phyloP scores from a whole-genome alignment of 2,888 invertebrate genomes.

The Acanthosepion pharaonis region DNA sequence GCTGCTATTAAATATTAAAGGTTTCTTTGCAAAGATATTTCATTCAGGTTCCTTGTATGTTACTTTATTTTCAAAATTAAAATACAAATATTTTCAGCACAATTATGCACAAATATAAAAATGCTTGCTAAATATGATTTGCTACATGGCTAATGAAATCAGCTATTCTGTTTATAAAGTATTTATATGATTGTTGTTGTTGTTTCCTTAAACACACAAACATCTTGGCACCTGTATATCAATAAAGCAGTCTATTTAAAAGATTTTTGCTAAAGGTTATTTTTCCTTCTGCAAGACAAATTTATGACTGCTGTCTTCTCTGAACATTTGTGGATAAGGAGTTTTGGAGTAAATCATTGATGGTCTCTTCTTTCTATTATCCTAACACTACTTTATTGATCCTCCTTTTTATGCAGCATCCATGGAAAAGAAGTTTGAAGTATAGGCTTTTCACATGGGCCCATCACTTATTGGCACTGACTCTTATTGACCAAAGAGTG shows the following conservation, averaged over 20 bases:
- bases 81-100: background rate
- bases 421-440: background rate
- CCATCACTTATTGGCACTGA: background rate
- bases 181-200: background rate
- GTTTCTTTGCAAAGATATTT: too few species aligned
- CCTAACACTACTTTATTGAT: conserved; percentile 1
- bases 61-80: background rate
- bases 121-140: background rate
- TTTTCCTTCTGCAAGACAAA: conserved; percentile 13
- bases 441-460: background rate
- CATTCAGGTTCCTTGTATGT: too few species aligned
- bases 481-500: background rate
- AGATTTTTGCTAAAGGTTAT: background rate
- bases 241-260: background rate
- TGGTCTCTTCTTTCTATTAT: conserved; percentile 25
- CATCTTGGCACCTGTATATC: background rate
- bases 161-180: background rate
- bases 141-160: background rate
- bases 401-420: background rate
- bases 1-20: too few species aligned
- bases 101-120: background rate
- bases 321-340: conserved; percentile 9
- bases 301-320: conserved; percentile 15
- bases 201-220: background rate
- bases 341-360: background rate